Percentiles rank a stretch among this genome's conserved stretches.
phyloP scores from a whole-genome alignment of 1,140 invertebrate genomes.

The Zophobas atratus region DNA sequence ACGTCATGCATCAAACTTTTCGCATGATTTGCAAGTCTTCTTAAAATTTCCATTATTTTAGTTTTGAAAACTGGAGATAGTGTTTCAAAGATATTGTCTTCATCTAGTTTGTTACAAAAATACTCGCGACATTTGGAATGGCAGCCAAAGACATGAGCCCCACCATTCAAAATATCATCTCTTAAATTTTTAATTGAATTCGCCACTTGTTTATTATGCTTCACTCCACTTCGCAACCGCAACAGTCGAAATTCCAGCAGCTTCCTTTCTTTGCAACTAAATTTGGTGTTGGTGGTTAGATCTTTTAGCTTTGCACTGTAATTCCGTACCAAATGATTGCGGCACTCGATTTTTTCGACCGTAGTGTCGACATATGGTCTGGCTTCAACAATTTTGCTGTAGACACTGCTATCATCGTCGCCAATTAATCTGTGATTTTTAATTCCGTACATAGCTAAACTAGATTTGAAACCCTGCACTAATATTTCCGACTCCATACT shows the following conservation, averaged over 20 bases:
- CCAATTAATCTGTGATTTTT: conserved; percentile 66
- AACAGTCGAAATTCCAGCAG: neutral
- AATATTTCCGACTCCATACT: conserved; percentile 67
- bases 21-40: no score
- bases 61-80: neutral
- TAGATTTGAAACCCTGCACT: conserved; percentile 66
- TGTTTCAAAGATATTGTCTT: neutral
- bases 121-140: no score
- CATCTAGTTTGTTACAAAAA: no score
- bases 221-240: neutral
- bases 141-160: no score
- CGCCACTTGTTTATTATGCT: neutral
- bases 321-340: conserved; percentile 38
- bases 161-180: no score
- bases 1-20: neutral
- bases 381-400: conserved; percentile 49
- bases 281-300: conserved; percentile 7
- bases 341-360: conserved; percentile 35
- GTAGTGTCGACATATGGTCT: conserved; percentile 12
- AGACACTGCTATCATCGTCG: conserved; percentile 68
- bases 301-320: conserved; percentile 27
- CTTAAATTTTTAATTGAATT: no score
- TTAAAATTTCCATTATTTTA: neutral
- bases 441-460: conserved; percentile 64
- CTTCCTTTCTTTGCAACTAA: neutral